These are phyloP conservation scores for Nothoprocta pentlandii DNA, from an alignment of 2,113 vertebrate genomes.

Conservation along the genomic window DNA sequence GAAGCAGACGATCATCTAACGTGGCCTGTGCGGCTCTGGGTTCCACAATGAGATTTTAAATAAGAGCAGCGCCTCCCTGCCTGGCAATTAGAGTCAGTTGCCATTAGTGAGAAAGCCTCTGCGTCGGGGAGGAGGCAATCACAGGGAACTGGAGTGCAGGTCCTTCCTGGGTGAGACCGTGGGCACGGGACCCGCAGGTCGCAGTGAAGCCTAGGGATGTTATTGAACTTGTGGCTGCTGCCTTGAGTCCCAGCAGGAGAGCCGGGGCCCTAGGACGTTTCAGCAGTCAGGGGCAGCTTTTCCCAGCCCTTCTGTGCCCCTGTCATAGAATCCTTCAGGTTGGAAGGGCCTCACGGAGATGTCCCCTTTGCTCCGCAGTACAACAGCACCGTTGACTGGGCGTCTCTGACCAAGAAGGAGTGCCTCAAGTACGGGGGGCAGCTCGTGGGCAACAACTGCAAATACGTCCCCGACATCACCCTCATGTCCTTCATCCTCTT, in stretches of 20 bases:
- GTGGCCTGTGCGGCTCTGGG: neutral
- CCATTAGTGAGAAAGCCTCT: neutral
- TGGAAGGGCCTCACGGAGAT: neutral
- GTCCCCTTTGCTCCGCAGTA: constrained; percentile 67
- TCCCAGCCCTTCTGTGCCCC: neutral
- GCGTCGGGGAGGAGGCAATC: neutral
- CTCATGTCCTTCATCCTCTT: constrained; percentile 99
- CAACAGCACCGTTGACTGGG: constrained; percentile 85
- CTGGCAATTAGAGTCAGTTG: neutral
- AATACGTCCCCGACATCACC: constrained; percentile 91
- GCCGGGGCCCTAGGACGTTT: neutral
- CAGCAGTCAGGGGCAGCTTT: neutral
- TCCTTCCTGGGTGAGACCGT: neutral
- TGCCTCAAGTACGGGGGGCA: constrained; percentile 89
- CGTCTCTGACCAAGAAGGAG: constrained; percentile 84
- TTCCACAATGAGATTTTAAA: neutral
- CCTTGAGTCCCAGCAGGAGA: neutral
- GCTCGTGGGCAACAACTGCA: constrained; percentile 88
- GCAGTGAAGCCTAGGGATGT: neutral
- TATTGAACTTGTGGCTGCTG: neutral
- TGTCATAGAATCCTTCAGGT: too few relatives aligned
- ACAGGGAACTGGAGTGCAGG: neutral
- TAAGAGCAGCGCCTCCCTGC: neutral
- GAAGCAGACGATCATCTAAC: neutral
- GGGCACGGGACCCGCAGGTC: neutral